phyloP scores from a whole-genome alignment of 2,888 invertebrate genomes.

The Hetaerina titia region DNA sequence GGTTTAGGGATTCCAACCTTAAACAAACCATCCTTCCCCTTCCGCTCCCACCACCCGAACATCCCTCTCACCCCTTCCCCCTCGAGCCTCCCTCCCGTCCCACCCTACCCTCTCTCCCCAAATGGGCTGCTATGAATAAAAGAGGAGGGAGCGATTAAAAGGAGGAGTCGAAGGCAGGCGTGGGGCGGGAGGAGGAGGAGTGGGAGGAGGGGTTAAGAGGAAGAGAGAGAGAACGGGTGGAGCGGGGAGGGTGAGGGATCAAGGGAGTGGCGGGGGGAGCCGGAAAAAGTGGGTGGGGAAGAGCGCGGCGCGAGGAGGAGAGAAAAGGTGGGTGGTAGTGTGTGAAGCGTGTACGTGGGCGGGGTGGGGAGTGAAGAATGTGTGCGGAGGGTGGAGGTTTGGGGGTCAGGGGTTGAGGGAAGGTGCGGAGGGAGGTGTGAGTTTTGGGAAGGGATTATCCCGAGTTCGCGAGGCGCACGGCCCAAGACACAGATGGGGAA shows the following conservation, averaged over 20 bases:
- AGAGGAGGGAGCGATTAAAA: slow-evolving; percentile 6
- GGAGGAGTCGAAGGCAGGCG: slow-evolving; percentile 10
- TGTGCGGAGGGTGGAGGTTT: not conserved
- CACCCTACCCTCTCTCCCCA: too few species aligned
- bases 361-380: not conserved
- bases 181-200: slow-evolving; percentile 29
- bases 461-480: not conserved
- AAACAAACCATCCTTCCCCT: not conserved
- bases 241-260: slow-evolving; percentile 25
- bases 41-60: not conserved
- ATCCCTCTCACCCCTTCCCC: not conserved
- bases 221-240: slow-evolving; percentile 33
- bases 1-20: too few species aligned
- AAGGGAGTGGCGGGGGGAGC: not conserved
- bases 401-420: not conserved
- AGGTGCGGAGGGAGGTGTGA: not conserved
- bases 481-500: not conserved
- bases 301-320: not conserved
- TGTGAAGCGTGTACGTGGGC: not conserved
- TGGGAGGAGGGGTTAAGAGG: slow-evolving; percentile 13
- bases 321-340: not conserved
- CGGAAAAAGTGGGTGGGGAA: not conserved
- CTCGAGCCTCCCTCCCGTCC: not conserved
- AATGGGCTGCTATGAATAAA: too few species aligned
- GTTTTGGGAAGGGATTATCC: slow-evolving; percentile 11